Conservation (phyloP, 1,140 invertebrate species). For the Aphidius gifuensis region DNA sequence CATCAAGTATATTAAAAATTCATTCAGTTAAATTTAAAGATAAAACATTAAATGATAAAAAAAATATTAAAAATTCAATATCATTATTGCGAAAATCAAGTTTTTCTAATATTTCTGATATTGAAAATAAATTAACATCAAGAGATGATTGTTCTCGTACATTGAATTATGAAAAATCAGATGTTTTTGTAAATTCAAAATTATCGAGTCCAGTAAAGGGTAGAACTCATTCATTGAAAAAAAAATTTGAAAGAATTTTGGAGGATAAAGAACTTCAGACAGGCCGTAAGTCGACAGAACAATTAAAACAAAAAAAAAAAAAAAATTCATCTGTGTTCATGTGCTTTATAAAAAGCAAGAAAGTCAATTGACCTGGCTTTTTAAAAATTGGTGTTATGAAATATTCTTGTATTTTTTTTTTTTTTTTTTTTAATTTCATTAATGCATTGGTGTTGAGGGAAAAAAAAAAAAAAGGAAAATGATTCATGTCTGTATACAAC, state of each 20-base stretch:
- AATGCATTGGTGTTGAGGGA: too few relatives aligned
- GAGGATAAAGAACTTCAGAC: slow-evolving; percentile 36
- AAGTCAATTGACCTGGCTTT: too few relatives aligned
- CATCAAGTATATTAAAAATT: too few relatives aligned
- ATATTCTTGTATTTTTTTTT: too few relatives aligned
- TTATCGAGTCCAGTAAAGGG: slow-evolving; percentile 14
- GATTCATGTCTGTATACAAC: slow-evolving; percentile 8
- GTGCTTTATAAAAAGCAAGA: not conserved
- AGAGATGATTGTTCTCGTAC: too few relatives aligned
- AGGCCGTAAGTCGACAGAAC: slow-evolving; percentile 35
- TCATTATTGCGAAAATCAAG: not conserved
- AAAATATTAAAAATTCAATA: not conserved
- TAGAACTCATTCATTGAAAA: slow-evolving; percentile 38
- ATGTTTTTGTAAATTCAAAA: too few relatives aligned
- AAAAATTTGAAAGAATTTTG: slow-evolving; percentile 40
- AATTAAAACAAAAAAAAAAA: slow-evolving; percentile 12
- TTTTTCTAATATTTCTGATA: too few relatives aligned
- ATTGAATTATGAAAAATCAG: too few relatives aligned
- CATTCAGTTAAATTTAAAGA: too few relatives aligned
- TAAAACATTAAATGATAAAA: not conserved
- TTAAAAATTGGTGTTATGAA: too few relatives aligned
- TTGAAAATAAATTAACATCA: not conserved
- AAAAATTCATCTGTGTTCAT: not conserved
- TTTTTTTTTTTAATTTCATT: too few relatives aligned
- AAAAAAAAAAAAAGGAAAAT: not conserved